Evolutionary conservation across 2,888 invertebrate species (phyloP).

Genomic region (Omphaloscelis lunosa): DNA sequence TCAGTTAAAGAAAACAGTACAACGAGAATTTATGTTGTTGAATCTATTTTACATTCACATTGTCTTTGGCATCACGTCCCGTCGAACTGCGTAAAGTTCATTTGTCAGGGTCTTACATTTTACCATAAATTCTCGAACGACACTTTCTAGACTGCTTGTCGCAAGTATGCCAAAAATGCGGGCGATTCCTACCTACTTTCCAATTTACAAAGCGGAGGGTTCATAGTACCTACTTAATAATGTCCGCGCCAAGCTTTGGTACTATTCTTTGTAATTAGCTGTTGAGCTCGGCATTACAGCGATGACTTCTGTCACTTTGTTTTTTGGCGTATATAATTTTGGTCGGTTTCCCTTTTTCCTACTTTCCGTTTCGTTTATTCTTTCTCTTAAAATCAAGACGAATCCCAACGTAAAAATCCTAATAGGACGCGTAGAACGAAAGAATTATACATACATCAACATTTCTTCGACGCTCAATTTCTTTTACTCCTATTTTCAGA

Average conservation of each 20-base stretch:
- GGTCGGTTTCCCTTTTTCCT: constrained; percentile 50
- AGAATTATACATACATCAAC: constrained; percentile 63
- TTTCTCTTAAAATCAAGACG: constrained; percentile 47
- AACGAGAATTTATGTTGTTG: constrained; percentile 75
- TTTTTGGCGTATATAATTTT: constrained; percentile 56
- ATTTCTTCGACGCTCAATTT: constrained; percentile 65
- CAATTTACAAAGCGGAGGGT: constrained; percentile 66
- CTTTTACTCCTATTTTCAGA: constrained; percentile 64
- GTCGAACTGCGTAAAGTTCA: constrained; percentile 82
- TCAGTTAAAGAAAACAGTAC: constrained; percentile 72
- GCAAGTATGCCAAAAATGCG: constrained; percentile 73
- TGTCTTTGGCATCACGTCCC: constrained; percentile 79
- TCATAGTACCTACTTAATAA: constrained; percentile 69
- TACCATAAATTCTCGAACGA: constrained; percentile 78
- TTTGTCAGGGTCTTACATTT: constrained; percentile 82
- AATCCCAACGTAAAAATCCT: constrained; percentile 42
- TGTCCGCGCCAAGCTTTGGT: constrained; percentile 57
- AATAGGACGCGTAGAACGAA: constrained; percentile 40
- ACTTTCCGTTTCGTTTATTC: constrained; percentile 40
- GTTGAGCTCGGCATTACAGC: constrained; percentile 64
- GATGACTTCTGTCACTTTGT: constrained; percentile 66
- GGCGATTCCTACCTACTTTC: constrained; percentile 64
- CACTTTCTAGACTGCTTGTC: constrained; percentile 73
- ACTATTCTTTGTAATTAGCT: constrained; percentile 70
- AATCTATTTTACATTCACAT: constrained; percentile 83